phyloP scores from a whole-genome alignment of 2,797 vertebrate genomes.

The Simalia tracyae region DNA sequence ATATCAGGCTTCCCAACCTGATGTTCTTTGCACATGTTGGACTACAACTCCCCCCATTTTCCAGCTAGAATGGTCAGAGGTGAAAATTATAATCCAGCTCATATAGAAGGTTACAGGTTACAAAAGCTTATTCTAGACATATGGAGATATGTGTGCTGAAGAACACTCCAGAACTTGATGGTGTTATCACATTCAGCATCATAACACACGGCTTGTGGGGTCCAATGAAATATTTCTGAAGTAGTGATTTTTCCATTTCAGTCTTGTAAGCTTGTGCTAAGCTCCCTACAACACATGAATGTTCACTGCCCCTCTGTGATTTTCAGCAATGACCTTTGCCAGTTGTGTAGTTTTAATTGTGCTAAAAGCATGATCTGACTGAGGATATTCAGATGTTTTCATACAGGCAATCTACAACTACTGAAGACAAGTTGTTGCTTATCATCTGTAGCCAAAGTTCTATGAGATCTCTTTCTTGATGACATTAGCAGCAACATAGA shows the following conservation, averaged over 20 bases:
- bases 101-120: neutral
- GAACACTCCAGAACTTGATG: neutral
- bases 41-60: neutral
- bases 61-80: neutral
- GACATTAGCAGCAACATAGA: neutral
- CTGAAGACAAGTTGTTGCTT: neutral
- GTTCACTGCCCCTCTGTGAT: neutral
- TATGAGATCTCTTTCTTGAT: neutral
- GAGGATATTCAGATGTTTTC: neutral
- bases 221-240: neutral
- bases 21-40: neutral
- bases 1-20: neutral
- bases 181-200: neutral
- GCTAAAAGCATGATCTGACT: neutral
- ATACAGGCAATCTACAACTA: neutral
- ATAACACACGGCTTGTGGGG: neutral
- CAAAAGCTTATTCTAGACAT: neutral
- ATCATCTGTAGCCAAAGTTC: neutral
- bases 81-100: neutral
- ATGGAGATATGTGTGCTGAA: neutral
- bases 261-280: neutral
- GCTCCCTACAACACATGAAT: neutral
- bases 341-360: neutral
- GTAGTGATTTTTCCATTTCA: neutral
- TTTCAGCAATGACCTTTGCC: neutral